Evolutionary conservation across 2,797 vertebrate genomes (phyloP), one percentile per base, ranked within the genome.

Genomic region (Zenarchopterus dispar): DNA sequence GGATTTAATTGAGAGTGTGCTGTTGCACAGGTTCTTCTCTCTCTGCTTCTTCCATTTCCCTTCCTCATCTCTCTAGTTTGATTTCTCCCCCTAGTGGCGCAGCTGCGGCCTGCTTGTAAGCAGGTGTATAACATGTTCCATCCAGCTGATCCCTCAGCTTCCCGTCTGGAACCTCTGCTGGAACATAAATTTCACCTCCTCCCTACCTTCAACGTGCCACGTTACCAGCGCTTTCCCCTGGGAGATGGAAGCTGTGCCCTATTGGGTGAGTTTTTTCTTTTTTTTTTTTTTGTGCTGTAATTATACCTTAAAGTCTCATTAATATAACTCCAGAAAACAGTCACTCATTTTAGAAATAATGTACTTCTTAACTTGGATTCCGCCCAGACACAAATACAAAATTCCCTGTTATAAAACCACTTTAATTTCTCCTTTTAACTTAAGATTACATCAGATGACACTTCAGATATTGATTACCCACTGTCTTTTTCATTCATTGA

Each of bases 61-160:
- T 51, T 23, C 70, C 65, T 68, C 26, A 56, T 28, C 18, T 75
- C n/a, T 75, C 44, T 72, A 71, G 62, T 53, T 75, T 31, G 15
- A 47, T 70, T 49, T 73, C 74, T 84, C 84, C 87, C 79, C 70
- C 69, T 82, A 94, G 93, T 94, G 86, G 86, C 90, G 54, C 91
- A 92, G 86, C 87, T 94, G 70, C 93, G 95, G 33, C 98, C 98
- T 0, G 96, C 96, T 60, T 99, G 98, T 85, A 96, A 97, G 86
- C 98, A 99, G 90, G 95, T 99, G 50, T 99, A 98, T 77, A 99
- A 99, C 91, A 93, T 99, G 70, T 99, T 99, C 93, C 97, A 99
- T 73, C 96, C 98, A 0, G 97, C 97, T 13, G 98, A 99, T 86
- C 98, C 98, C 0, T 99, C 97, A 0, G 97, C 97, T 48, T 99